Conservation (phyloP, 2,113 vertebrate genomes). For the Melanostigma gelatinosum region DNA sequence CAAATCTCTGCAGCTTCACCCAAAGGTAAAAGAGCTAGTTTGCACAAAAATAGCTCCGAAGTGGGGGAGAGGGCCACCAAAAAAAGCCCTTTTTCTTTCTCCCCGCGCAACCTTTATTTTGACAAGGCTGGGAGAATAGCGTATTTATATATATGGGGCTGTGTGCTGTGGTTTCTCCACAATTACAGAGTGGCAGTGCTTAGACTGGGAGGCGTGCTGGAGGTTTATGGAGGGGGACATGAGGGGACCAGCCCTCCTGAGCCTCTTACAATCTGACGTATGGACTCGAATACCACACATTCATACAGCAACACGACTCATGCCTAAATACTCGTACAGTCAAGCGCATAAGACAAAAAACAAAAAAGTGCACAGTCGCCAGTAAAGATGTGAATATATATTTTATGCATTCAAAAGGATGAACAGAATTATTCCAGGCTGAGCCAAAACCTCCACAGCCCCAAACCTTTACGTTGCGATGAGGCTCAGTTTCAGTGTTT, state of each 20-base stretch:
- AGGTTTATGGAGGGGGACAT: slow-evolving; percentile 78
- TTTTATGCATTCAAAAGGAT: slow-evolving; percentile 25
- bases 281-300: slow-evolving; percentile 25
- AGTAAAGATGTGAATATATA: neutral
- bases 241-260: slow-evolving; percentile 74
- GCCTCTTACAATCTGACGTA: slow-evolving; percentile 63
- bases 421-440: slow-evolving; percentile 29
- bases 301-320: slow-evolving; percentile 25
- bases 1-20: slow-evolving; percentile 48
- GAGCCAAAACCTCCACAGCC: slow-evolving; percentile 53
- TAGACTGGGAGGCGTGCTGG: slow-evolving; percentile 81
- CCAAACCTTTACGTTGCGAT: slow-evolving; percentile 64
- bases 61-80: slow-evolving; percentile 70
- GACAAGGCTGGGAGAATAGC: slow-evolving; percentile 82
- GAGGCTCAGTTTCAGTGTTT: slow-evolving; percentile 73
- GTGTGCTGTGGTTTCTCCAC: slow-evolving; percentile 84
- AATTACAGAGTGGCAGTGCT: slow-evolving; percentile 86
- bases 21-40: slow-evolving; percentile 65
- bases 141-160: slow-evolving; percentile 87
- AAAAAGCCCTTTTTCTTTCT: slow-evolving; percentile 70
- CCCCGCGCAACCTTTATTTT: slow-evolving; percentile 84
- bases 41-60: slow-evolving; percentile 74
- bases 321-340: neutral
- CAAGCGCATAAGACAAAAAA: neutral
- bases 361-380: slow-evolving; percentile 1